These are phyloP conservation scores for Hirtodrosophila histrioides DNA, from an alignment of 2,888 invertebrate species.

Conservation along the genomic window DNA sequence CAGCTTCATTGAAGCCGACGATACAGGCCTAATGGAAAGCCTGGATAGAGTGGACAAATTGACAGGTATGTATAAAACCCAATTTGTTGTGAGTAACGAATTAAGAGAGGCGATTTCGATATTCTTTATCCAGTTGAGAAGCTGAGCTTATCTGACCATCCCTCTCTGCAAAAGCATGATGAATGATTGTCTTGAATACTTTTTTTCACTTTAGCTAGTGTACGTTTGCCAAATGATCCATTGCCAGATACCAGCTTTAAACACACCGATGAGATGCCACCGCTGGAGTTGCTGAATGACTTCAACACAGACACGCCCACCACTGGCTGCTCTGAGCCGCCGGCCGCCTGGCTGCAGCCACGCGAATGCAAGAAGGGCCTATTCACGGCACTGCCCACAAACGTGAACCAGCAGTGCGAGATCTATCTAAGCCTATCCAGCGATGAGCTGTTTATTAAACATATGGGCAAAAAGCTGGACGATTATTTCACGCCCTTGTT, in stretches of 20 bases:
- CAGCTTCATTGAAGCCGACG: background rate
- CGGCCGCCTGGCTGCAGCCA: conserved; percentile 87
- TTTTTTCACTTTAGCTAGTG: background rate
- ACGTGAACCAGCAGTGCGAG: conserved; percentile 86
- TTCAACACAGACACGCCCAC: conserved; percentile 32
- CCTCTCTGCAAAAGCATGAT: too few species aligned
- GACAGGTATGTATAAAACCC: conserved; percentile 1
- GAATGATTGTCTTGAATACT: too few species aligned
- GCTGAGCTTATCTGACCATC: too few species aligned
- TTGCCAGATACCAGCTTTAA: background rate
- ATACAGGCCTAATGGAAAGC: background rate
- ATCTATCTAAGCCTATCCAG: conserved; percentile 83
- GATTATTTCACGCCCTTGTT: conserved; percentile 82
- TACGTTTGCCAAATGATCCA: background rate
- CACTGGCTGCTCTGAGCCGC: conserved; percentile 32
- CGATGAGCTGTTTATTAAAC: conserved; percentile 82
- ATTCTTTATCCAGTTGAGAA: too few species aligned
- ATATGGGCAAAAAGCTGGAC: conserved; percentile 86
- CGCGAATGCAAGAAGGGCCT: conserved; percentile 85
- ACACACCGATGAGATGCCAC: conserved; percentile 51
- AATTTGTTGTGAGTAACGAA: too few species aligned
- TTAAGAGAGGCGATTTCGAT: too few species aligned
- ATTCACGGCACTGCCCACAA: conserved; percentile 88
- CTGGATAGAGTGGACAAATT: background rate
- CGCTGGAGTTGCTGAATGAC: conserved; percentile 38